Base-by-base conservation (phyloP, 2,888 invertebrate genomes). In the Pheosia gnoma region DNA sequence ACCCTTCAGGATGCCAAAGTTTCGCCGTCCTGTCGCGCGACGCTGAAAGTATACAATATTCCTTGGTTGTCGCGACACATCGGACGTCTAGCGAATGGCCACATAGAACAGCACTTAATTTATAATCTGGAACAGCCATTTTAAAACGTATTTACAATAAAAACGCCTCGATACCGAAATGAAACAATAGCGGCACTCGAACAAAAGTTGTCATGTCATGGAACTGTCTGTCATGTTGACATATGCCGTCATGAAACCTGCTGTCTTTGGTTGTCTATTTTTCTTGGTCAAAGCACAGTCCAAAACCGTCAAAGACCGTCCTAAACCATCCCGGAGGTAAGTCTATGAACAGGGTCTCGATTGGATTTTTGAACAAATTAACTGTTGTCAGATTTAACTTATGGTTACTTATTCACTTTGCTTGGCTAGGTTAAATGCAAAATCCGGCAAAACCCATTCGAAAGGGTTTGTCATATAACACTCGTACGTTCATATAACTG, bases 21-120 rank as follows among this genome's bases (percentile, higher is more conserved):
- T 97, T 97, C 1, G 97, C 96, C 13, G 97, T 97, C 86, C 96
- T 96, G 88, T 99, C 99, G 77, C 98, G 95, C 5, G 98, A 98
- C 38, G 97, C 97, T 6, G 98, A 98, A 54, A 98, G 91, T 78
- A 99, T 96, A 68, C 95, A 95, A 79, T 96, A 96, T 72, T 96
- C 96, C 66, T 94, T 90, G 6, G 94, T 91, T 10, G 94, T 94
- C 59, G 95, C 95, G 36, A 98, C 95, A 61, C 96, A 95, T 75
- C 98, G 95, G 36, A 99, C 98, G 86, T 99, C 98, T 83, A 96
- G 94, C 55, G 96, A 96, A 88, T 99, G 98, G 0, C 97, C 98
- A 72, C 92, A 89, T 59, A 98, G 90, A 72, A 96, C 95, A 81
- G 96, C 95, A 85, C 98, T 96, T 70, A 98, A 93, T 93, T 97